Evolutionary conservation across 2,888 invertebrate species (phyloP).

Genomic region (Heliconius ethilla): DNA sequence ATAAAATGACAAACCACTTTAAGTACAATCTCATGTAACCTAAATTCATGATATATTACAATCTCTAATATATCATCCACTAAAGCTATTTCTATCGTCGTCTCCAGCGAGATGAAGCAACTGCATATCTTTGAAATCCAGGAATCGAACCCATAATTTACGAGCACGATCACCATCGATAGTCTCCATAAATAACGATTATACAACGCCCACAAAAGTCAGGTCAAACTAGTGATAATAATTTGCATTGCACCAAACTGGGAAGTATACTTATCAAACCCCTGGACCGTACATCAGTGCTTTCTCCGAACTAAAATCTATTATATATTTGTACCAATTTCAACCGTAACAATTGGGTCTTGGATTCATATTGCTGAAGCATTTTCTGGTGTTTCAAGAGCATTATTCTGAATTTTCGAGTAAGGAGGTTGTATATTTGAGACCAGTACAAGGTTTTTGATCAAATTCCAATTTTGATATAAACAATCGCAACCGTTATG

Average conservation of each 20-base stretch:
- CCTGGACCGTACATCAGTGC: conserved; percentile 65
- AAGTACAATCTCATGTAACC: background rate
- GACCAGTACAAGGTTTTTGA: conserved; percentile 52
- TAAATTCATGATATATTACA: conserved; percentile 12
- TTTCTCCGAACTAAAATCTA: conserved; percentile 57
- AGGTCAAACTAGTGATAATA: conserved; percentile 71
- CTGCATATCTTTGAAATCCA: conserved; percentile 42
- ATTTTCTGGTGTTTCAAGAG: conserved; percentile 33
- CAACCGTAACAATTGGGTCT: conserved; percentile 29
- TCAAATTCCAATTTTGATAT: conserved; percentile 54
- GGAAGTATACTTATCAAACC: conserved; percentile 73
- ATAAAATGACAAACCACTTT: background rate
- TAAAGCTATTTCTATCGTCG: conserved; percentile 11
- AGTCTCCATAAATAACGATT: conserved; percentile 60
- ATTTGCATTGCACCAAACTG: conserved; percentile 69
- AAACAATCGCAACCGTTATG: conserved; percentile 49
- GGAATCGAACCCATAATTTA: conserved; percentile 45
- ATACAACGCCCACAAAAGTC: conserved; percentile 64
- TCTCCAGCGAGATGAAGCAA: conserved; percentile 32
- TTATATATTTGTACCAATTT: conserved; percentile 33
- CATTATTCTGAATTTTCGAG: conserved; percentile 43
- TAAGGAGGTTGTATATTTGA: conserved; percentile 48
- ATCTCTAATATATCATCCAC: conserved; percentile 15
- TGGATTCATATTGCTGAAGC: conserved; percentile 34
- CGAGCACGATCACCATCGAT: conserved; percentile 48